Evolutionary conservation across 2,888 invertebrate species (phyloP), one percentile per base, ranked within the genome.

Genomic region (Empis livida): DNA sequence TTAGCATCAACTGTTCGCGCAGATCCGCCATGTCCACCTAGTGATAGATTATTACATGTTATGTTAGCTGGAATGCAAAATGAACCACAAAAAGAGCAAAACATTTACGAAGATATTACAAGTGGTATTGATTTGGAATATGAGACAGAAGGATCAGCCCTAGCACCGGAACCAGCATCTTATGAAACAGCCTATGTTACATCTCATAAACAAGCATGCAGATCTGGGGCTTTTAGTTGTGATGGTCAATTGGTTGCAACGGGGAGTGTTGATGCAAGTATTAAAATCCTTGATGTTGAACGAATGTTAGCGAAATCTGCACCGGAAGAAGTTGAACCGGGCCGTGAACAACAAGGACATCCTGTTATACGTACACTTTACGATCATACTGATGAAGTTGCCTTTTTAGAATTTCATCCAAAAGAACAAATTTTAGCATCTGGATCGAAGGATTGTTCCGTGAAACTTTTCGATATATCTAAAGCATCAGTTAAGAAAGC

Each of bases 131-230:
- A 99, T 70, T 71, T 99, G 52, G 97, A 99, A 67, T 96, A 85
- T 68, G 96, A 97, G 65, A 94, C 95, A 45, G 97, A 99, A 66
- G 88, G 92, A 0, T 85, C 85, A 8, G 83, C 88, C 0, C 77
- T 91, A 14, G 94, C 97, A 0, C 95, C 97, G 0, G 97, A 99
- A 65, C 96, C 96, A 1, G 92, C 94, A 0, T 80, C 92, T 10
- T 99, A 99, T 64, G 97, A 99, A 72, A 99, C 99, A 0, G 96
- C 96, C 0, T 99, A 97, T 63, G 94, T 99, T 32, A 99, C 99
- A 3, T 92, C 95, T 5, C 97, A 99, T 70, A 97, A 97, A 71
- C 93, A 90, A 58, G 84, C 90, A 47, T 99, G 97, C 55, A 75
- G 97, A 46, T 88, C 96, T 0, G 97, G 95, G 8, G 93, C 94